Evolutionary conservation across 2,888 invertebrate genomes (phyloP).

Genomic region (Cordilura impudica): DNA sequence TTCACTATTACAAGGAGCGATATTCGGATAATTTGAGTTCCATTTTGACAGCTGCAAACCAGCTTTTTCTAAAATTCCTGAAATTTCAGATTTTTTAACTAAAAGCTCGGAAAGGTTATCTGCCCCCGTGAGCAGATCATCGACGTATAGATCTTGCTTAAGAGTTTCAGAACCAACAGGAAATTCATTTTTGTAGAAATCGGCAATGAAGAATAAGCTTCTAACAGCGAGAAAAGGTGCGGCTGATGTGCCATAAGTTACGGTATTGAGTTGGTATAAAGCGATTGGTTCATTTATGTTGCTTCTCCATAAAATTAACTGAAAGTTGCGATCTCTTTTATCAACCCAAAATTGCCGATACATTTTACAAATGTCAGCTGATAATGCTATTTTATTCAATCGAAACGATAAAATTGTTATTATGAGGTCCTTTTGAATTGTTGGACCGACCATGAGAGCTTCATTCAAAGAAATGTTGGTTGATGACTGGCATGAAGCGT

Average conservation of each 20-base stretch:
- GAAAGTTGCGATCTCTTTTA: conserved; percentile 28
- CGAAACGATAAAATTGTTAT: conserved; percentile 15
- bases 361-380: no score
- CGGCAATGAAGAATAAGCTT: conserved; percentile 41
- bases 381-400: conserved; percentile 12
- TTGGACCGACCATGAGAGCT: conserved; percentile 53
- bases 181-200: background rate
- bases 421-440: conserved; percentile 50
- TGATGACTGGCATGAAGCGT: conserved; percentile 42
- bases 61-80: background rate
- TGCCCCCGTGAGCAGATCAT: conserved; percentile 21
- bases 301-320: conserved; percentile 32
- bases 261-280: no score
- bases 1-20: no score
- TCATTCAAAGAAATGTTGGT: conserved; percentile 48
- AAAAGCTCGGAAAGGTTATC: background rate
- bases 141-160: background rate
- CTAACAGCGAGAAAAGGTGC: conserved; percentile 44
- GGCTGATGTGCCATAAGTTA: conserved; percentile 36
- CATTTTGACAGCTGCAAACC: background rate
- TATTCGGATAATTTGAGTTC: background rate
- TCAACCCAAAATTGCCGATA: conserved; percentile 19
- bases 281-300: background rate
- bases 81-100: background rate
- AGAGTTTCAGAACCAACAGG: background rate